Evolutionary conservation across 2,113 vertebrate species (phyloP).

Genomic region (Jacana jacana): DNA sequence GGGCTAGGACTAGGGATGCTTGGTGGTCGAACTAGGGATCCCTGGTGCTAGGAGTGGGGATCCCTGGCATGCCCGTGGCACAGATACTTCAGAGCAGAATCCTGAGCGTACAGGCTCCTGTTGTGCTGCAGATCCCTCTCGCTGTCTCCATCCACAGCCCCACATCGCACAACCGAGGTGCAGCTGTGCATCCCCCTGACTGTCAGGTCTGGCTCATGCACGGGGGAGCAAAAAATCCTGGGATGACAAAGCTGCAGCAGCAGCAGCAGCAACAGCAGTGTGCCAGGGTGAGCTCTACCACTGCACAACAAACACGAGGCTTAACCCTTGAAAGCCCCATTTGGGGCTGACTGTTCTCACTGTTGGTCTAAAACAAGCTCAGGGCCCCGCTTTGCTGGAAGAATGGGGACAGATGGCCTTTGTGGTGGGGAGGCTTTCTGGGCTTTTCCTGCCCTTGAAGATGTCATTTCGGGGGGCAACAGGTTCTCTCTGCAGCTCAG

Average conservation of each 20-base stretch:
- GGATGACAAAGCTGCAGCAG: not conserved
- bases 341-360: not conserved
- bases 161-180: not conserved
- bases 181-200: not conserved
- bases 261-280: no score
- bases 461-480: not conserved
- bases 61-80: accelerated
- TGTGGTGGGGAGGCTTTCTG: accelerated
- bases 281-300: not conserved
- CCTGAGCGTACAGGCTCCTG: not conserved
- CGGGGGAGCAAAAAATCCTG: not conserved
- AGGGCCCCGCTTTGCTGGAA: not conserved
- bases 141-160: not conserved
- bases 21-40: not conserved
- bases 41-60: not conserved
- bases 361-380: not conserved
- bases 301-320: not conserved
- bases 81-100: not conserved
- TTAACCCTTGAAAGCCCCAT: not conserved
- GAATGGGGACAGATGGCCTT: not conserved
- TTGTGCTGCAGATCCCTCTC: not conserved
- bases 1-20: not conserved
- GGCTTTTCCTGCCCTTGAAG: not conserved
- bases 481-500: not conserved
- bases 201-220: not conserved